Percentiles rank a stretch among this genome's conserved stretches.
Conservation (phyloP, 2,888 invertebrate species). For the Mimumesa dahlbomi region DNA sequence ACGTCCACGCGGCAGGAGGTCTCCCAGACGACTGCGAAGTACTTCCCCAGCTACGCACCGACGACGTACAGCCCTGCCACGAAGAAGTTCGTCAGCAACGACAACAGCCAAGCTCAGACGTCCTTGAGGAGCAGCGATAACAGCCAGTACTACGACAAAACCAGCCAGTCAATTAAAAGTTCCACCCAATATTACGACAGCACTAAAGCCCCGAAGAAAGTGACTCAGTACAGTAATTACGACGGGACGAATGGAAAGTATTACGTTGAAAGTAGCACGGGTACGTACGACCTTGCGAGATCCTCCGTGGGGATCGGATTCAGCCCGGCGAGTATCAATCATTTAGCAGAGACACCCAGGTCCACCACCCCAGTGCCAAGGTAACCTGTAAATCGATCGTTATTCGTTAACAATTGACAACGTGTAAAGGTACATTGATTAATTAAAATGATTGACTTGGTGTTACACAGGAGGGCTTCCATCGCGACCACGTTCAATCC, state of each 20-base stretch:
- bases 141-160: slow-evolving; percentile 69
- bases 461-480: slow-evolving; percentile 69
- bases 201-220: slow-evolving; percentile 73
- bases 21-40: slow-evolving; percentile 69
- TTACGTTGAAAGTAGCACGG: slow-evolving; percentile 72
- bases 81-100: slow-evolving; percentile 62
- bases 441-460: no score
- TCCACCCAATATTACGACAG: slow-evolving; percentile 71
- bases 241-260: slow-evolving; percentile 72
- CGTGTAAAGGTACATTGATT: no score
- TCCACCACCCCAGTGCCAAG: slow-evolving; percentile 75
- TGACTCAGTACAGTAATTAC: slow-evolving; percentile 70
- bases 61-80: slow-evolving; percentile 80
- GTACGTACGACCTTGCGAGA: slow-evolving; percentile 70
- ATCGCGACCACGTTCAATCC: slow-evolving; percentile 73
- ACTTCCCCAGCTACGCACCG: slow-evolving; percentile 79
- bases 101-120: slow-evolving; percentile 53
- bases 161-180: slow-evolving; percentile 55
- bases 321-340: slow-evolving; percentile 78
- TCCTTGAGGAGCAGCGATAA: slow-evolving; percentile 52
- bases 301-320: slow-evolving; percentile 75
- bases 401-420: neutral
- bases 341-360: slow-evolving; percentile 75
- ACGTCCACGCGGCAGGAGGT: slow-evolving; percentile 76
- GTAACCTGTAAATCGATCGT: slow-evolving; percentile 55